Evolutionary conservation across 2,888 invertebrate genomes (phyloP).

Genomic region (Calliopum simillimum): DNA sequence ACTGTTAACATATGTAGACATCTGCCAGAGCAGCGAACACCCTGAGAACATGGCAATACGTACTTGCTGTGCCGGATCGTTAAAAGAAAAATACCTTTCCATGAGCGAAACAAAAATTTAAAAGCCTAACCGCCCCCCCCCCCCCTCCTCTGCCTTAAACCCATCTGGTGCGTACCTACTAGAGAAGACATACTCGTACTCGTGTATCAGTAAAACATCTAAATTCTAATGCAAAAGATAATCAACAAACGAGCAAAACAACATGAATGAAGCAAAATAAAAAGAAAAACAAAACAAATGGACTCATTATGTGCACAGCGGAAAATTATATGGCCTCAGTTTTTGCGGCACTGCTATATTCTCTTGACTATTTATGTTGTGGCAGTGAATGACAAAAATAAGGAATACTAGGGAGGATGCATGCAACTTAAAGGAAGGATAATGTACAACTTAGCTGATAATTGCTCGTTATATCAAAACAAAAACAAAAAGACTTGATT

Average conservation of each 20-base stretch:
- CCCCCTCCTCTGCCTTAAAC: too few relatives aligned
- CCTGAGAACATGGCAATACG: neutral
- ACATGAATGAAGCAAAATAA: constrained; percentile 7
- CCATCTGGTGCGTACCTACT: neutral
- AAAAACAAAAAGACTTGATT: too few relatives aligned
- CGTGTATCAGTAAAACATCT: constrained; percentile 13
- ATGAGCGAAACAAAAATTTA: constrained; percentile 11
- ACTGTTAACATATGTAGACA: neutral
- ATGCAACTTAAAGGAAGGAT: constrained; percentile 15
- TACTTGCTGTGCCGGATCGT: neutral
- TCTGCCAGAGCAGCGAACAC: neutral
- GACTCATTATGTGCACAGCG: too few relatives aligned
- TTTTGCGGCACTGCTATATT: too few relatives aligned
- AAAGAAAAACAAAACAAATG: neutral
- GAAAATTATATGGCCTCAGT: too few relatives aligned
- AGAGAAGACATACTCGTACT: neutral
- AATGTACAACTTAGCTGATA: neutral
- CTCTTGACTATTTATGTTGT: too few relatives aligned
- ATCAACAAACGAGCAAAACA: constrained; percentile 23
- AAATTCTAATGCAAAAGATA: constrained; percentile 30
- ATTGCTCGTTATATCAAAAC: too few relatives aligned
- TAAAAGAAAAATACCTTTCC: constrained; percentile 15
- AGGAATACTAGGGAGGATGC: constrained; percentile 6
- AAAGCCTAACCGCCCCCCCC: neutral
- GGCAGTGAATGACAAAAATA: neutral